phyloP scores from a whole-genome alignment of 2,888 invertebrate species.

The Paralinhomoeus sp. region DNA sequence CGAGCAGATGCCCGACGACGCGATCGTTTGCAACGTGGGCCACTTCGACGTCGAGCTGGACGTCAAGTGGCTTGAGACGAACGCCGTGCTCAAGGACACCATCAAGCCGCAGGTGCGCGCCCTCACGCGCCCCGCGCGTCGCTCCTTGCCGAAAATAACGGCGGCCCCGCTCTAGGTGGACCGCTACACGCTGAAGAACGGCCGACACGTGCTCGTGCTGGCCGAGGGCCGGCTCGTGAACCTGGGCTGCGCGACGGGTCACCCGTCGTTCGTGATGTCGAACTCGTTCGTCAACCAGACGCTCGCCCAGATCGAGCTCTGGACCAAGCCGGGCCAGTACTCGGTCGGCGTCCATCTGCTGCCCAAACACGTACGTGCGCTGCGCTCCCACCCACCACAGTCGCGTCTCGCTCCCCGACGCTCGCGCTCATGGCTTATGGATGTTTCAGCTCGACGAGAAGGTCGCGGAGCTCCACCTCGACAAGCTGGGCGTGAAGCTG shows the following conservation, averaged over 20 bases:
- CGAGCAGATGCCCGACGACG: constrained; percentile 71
- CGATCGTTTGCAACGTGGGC: constrained; percentile 94
- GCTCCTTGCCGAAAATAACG: no score
- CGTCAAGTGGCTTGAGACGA: constrained; percentile 76
- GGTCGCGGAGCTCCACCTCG: constrained; percentile 79
- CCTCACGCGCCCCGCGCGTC: no score
- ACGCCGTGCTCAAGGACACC: constrained; percentile 60
- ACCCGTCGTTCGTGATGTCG: constrained; percentile 97
- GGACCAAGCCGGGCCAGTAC: constrained; percentile 60
- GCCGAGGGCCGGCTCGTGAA: constrained; percentile 93
- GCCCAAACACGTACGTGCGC: constrained; percentile 44
- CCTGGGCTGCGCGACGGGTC: constrained; percentile 92
- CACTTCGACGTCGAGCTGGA: constrained; percentile 98
- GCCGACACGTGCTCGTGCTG: constrained; percentile 70
- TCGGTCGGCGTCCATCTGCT: constrained; percentile 69
- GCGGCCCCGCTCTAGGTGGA: no score
- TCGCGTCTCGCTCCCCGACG: no score
- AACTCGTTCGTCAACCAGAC: constrained; percentile 97
- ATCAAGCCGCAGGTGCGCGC: constrained; percentile 68
- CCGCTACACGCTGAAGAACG: constrained; percentile 63
- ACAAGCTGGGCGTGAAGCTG: constrained; percentile 81
- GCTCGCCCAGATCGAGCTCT: constrained; percentile 86
- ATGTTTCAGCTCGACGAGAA: constrained; percentile 58
- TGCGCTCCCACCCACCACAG: no score
- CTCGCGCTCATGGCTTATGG: no score